These are phyloP conservation scores for Ceratoteleas bidentatus DNA, from an alignment of 1,140 invertebrate species.

Conservation along the genomic window DNA sequence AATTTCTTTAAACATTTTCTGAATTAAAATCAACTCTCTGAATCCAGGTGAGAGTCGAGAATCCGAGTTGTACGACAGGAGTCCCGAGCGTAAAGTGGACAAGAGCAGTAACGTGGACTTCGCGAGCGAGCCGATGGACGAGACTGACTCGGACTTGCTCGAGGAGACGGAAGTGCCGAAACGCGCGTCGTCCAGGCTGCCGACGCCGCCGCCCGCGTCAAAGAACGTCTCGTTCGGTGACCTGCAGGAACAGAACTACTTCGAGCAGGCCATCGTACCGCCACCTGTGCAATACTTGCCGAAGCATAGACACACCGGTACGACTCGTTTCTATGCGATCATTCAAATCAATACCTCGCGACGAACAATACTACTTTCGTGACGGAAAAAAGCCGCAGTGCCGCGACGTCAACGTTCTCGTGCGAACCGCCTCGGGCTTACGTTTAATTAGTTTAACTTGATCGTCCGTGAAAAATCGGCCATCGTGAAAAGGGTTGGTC, in stretches of 20 bases:
- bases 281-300: constrained; percentile 77
- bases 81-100: constrained; percentile 66
- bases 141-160: constrained; percentile 71
- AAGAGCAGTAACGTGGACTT: constrained; percentile 63
- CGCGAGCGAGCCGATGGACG: constrained; percentile 72
- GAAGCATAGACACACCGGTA: constrained; percentile 76
- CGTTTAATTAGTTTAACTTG: no score
- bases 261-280: constrained; percentile 76
- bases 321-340: constrained; percentile 18
- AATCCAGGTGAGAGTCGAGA: constrained; percentile 50
- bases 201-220: constrained; percentile 74
- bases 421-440: no score
- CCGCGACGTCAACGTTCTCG: no score
- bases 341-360: constrained; percentile 31
- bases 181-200: constrained; percentile 69
- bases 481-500: no score
- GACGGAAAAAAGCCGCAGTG: no score
- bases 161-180: constrained; percentile 73
- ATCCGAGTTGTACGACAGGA: constrained; percentile 69
- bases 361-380: no score
- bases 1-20: no score
- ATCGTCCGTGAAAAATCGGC: no score
- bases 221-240: constrained; percentile 81
- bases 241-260: constrained; percentile 72
- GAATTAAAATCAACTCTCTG: no score